Evolutionary conservation across 2,113 vertebrate genomes (phyloP).

Genomic region (Anguilla japonica): DNA sequence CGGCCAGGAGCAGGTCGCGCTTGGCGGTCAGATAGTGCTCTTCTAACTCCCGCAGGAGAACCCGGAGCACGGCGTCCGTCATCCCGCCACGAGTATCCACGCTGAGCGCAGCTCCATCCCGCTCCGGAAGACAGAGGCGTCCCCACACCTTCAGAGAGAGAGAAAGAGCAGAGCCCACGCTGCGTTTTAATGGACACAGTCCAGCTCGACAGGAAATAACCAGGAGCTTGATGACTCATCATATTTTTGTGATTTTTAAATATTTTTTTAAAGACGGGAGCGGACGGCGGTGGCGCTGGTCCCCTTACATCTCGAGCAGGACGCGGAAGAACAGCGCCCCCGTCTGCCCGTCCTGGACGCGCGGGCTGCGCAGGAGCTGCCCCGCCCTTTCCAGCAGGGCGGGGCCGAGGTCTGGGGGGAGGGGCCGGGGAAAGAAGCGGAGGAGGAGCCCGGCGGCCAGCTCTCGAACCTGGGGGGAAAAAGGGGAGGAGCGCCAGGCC

Average conservation of each 20-base stretch:
- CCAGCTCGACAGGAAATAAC: too few relatives aligned
- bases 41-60: slow-evolving; percentile 69
- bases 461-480: slow-evolving; percentile 76
- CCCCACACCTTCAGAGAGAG: slow-evolving; percentile 59
- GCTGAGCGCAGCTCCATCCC: slow-evolving; percentile 16
- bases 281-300: too few relatives aligned
- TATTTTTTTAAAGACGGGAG: too few relatives aligned
- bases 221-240: too few relatives aligned
- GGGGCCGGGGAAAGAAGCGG: slow-evolving; percentile 68
- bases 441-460: slow-evolving; percentile 75
- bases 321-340: slow-evolving; percentile 79
- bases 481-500: not conserved
- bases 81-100: not conserved
- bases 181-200: too few relatives aligned
- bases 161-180: not conserved
- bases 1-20: slow-evolving; percentile 75
- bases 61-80: slow-evolving; percentile 55
- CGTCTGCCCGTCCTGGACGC: slow-evolving; percentile 82
- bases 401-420: slow-evolving; percentile 56
- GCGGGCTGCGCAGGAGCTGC: slow-evolving; percentile 72
- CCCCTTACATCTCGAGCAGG: slow-evolving; percentile 78
- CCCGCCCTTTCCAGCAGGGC: slow-evolving; percentile 64
- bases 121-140: slow-evolving; percentile 35
- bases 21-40: slow-evolving; percentile 70
- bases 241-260: too few relatives aligned